A percentile compares a stretch with the other conserved stretches of the same genome.
Conservation (phyloP, 2,888 invertebrate genomes). For the Xestia xanthographa region DNA sequence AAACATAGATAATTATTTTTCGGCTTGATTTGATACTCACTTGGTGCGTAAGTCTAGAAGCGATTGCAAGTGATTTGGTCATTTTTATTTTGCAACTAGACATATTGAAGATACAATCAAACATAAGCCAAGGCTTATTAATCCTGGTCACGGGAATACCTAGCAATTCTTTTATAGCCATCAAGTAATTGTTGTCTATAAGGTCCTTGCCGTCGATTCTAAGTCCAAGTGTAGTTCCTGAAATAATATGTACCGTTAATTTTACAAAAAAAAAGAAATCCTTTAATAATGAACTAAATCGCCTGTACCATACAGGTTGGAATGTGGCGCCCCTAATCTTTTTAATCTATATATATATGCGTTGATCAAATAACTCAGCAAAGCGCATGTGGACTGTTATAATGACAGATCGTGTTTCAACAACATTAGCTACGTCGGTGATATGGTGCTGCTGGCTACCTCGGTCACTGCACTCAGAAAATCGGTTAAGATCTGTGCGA, state of each 20-base stretch:
- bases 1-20: not conserved
- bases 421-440: not conserved
- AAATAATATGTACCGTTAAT: conserved; percentile 6
- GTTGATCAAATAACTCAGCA: not conserved
- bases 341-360: not conserved
- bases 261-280: not conserved
- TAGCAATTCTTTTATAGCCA: conserved; percentile 48
- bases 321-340: not conserved
- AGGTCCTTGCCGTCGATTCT: conserved; percentile 32
- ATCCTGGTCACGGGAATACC: conserved; percentile 32
- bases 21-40: conserved; percentile 32
- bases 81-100: conserved; percentile 35
- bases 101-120: conserved; percentile 52
- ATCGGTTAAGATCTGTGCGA: not conserved
- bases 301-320: not conserved
- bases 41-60: conserved; percentile 38
- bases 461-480: not conserved
- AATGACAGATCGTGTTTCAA: not conserved
- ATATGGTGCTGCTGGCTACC: not conserved
- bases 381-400: not conserved
- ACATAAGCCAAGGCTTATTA: conserved; percentile 45
- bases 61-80: conserved; percentile 18
- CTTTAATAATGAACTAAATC: not conserved
- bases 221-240: conserved; percentile 59
- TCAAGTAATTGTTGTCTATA: conserved; percentile 41